Evolutionary conservation across 2,113 vertebrate species (phyloP).

Genomic region (Scalopus aquaticus): DNA sequence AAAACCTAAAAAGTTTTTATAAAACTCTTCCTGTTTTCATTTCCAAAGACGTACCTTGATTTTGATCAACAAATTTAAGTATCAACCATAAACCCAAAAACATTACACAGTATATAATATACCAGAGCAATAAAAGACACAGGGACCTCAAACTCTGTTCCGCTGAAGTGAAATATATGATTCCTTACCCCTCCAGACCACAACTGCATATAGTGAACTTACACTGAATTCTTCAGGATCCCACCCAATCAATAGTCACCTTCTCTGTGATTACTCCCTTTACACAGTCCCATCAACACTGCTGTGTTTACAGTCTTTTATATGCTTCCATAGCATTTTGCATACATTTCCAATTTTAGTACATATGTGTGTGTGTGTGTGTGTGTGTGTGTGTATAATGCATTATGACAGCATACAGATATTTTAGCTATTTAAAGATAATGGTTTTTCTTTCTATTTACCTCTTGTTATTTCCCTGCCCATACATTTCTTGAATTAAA

Average conservation of each 20-base stretch:
- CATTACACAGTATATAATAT: not conserved
- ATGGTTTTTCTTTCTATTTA: conserved; percentile 11
- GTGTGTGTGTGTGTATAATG: no score
- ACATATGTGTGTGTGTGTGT: no score
- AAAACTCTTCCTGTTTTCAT: conserved; percentile 13
- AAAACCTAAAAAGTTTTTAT: not conserved
- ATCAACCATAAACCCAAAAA: not conserved
- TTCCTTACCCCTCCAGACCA: not conserved
- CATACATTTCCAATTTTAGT: not conserved
- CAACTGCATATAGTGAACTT: not conserved
- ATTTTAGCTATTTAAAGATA: not conserved
- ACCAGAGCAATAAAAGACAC: not conserved
- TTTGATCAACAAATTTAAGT: not conserved
- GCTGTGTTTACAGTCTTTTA: not conserved
- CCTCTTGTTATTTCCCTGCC: not conserved
- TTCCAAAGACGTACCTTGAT: conserved; percentile 1
- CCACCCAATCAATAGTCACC: not conserved
- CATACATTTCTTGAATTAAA: conserved; percentile 27
- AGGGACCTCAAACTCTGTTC: not conserved
- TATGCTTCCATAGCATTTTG: not conserved
- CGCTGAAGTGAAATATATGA: conserved; percentile 9
- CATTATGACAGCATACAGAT: not conserved
- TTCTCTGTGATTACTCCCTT: not conserved
- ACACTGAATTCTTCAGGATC: not conserved
- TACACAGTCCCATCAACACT: not conserved